Base-by-base conservation (phyloP, 2,797 vertebrate genomes). In the Cyprinodon diabolis region DNA sequence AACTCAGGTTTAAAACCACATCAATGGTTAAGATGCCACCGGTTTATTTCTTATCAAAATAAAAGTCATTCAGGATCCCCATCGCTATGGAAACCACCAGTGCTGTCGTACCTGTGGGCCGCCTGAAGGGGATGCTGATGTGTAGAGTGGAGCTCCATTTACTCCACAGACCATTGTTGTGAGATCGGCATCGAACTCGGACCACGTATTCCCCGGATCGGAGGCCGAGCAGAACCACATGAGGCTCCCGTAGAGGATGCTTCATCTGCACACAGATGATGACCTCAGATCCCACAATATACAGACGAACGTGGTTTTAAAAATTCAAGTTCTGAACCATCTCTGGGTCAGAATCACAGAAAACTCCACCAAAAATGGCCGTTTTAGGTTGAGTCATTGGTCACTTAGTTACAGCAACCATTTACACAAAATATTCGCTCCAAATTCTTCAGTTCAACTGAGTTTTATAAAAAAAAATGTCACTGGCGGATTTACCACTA, bases 111-210 rank as follows among this genome's bases (percentile, higher is more conserved):
- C 93, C 92, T 83, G 86, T 14, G 0, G 81, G 72, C 2, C 79
- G 76, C 48, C 62, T 69, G 49, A 57, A 2, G 1, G 94, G 90
- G 72, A 95, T 73, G 75, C 69, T 88, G 74, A 95, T 74, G 25
- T 37, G 13, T 51, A 93, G 67, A 1, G 81, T 1, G 37, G 77
- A 0, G 72, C 94, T 95, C 95, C 95, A 96, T 2, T 81, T 48
- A 91, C 95, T 95, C 95, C 95, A 96, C 78, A 92, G 84, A 23
- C 83, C 84, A 52, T 83, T 87, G 88, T 95, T 94, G 11, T 77
- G 83, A 0, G 94, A 95, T 0, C 94, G 93, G 68, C 94, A 96
- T 35, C 95, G 94, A 3, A 95, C 94, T 17, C 91, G 87, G 3
- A 94, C 68, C 73, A 93, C 75, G 17, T 93, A 95, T 43, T 88